Percentiles rank a stretch among this genome's conserved stretches.
Evolutionary conservation across 2,797 vertebrate species (phyloP).

Genomic region (Poecilia gillii): DNA sequence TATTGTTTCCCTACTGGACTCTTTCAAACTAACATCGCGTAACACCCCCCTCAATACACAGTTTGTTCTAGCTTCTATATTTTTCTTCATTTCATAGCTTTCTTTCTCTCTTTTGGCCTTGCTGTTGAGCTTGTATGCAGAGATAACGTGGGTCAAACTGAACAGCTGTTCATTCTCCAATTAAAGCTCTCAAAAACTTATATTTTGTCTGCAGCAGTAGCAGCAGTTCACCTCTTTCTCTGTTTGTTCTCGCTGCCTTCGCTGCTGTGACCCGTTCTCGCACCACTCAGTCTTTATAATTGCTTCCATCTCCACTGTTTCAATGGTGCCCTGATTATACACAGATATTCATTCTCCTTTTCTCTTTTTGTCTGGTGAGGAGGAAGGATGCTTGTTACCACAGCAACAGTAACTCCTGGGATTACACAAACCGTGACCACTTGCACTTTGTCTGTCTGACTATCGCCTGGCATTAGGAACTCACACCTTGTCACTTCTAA

Average conservation of each 20-base stretch:
- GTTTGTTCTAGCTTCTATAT: not conserved
- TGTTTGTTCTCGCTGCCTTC: not conserved
- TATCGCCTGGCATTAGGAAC: slow-evolving; percentile 1
- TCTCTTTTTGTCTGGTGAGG: slow-evolving; percentile 20
- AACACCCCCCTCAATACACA: not conserved
- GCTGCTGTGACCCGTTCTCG: slow-evolving; percentile 8
- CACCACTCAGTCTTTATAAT: slow-evolving; percentile 13
- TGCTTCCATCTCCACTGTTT: slow-evolving; percentile 11
- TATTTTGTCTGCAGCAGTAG: slow-evolving; percentile 15
- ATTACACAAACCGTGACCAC: slow-evolving; percentile 38
- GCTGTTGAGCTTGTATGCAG: slow-evolving; percentile 26
- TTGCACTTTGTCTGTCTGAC: slow-evolving; percentile 30
- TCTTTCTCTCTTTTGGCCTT: not conserved
- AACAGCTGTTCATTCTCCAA: slow-evolving; percentile 65
- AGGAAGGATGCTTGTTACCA: slow-evolving; percentile 45
- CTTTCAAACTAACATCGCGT: not conserved
- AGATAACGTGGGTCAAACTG: slow-evolving; percentile 33
- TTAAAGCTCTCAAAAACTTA: slow-evolving; percentile 41
- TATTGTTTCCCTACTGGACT: not conserved
- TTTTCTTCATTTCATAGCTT: not conserved
- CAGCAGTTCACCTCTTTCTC: slow-evolving; percentile 16
- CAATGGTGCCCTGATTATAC: slow-evolving; percentile 5
- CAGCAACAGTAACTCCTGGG: slow-evolving; percentile 38
- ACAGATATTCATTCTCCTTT: slow-evolving; percentile 4
- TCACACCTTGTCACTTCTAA: slow-evolving; percentile 9